Base-by-base conservation (phyloP, 2,797 vertebrate genomes). In the Perdix hodgsoniae region DNA sequence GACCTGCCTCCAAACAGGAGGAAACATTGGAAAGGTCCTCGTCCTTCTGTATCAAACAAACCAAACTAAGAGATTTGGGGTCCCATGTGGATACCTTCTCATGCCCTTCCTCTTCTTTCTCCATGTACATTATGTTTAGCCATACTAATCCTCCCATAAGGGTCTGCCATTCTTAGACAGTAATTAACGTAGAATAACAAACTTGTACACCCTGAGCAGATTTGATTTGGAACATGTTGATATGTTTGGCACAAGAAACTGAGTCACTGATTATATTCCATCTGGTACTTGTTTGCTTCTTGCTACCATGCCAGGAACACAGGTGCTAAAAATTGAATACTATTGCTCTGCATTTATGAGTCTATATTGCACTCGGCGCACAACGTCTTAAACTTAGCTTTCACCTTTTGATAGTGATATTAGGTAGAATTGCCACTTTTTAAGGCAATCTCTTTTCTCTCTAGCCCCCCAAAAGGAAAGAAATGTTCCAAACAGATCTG, bases 141-240 rank as follows among this genome's bases (percentile, higher is more conserved):
- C 45, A 45, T 29, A 47, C 11, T 56, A 47, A 90, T 49, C 33
- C 44, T 96, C 79, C 93, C 85, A 63, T 17, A 94, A 91, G 56
- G 50, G 44, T 80, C 76, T 70, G 64, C 84, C 88, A 91, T 95
- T 95, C 85, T 96, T 92, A 93, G 35, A n/a, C 50, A 23, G 42
- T 93, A 91, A 95, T 96, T 94, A 96, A 88, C 4, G 11, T 14
- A 93, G 83, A 97, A 96, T 92, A 94, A 82, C 75, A 95, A 91
- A 97, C 66, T 90, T 96, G 91, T 94, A 96, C 96, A 94, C 57
- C 93, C 45, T 90, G 95, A 96, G 86, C 72, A 91, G 93, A 94
- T 94, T 91, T 96, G 93, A 96, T 95, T 92, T 95, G 86, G 73
- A 97, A 93, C 82, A 94, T 50, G 66, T 66, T 91, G 86, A 95